Evolutionary conservation across 1,140 invertebrate species (phyloP).

Genomic region (Hetaerina americana): DNA sequence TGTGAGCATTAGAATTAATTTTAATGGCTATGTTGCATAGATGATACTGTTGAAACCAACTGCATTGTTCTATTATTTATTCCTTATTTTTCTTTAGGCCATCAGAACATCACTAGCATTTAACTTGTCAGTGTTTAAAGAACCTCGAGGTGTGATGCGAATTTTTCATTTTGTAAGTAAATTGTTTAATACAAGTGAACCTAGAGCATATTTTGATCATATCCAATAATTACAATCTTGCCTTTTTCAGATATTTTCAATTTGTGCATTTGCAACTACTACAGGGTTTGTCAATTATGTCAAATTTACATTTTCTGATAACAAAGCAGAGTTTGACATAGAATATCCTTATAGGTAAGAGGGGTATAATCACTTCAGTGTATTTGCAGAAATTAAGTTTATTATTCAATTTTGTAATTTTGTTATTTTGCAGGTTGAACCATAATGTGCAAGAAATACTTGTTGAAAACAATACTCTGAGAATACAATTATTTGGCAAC

Average conservation of each 20-base stretch:
- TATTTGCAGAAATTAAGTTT: neutral
- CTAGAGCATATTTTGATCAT: no score
- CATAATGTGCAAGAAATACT: slow-evolving; percentile 2
- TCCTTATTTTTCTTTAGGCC: slow-evolving; percentile 10
- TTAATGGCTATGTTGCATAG: neutral
- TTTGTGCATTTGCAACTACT: slow-evolving; percentile 43
- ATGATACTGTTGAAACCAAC: neutral
- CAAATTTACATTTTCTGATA: slow-evolving; percentile 17
- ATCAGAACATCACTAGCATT: slow-evolving; percentile 26
- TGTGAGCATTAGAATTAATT: neutral
- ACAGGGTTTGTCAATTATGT: slow-evolving; percentile 30
- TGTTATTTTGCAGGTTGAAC: slow-evolving; percentile 16
- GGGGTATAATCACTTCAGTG: neutral
- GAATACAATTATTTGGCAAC: slow-evolving; percentile 27
- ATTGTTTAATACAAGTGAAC: no score
- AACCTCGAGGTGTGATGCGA: slow-evolving; percentile 44
- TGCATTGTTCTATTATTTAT: neutral
- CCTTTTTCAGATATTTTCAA: slow-evolving; percentile 36
- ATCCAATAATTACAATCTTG: no score
- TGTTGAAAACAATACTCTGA: neutral
- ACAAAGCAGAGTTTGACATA: slow-evolving; percentile 11
- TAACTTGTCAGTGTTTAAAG: slow-evolving; percentile 37
- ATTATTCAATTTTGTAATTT: neutral
- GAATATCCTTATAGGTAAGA: slow-evolving; percentile 30
- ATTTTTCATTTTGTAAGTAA: slow-evolving; percentile 38